Conservation (phyloP, 30 jellyfish, hydroid and myxozoan species). For the Aurelia sp. region DNA sequence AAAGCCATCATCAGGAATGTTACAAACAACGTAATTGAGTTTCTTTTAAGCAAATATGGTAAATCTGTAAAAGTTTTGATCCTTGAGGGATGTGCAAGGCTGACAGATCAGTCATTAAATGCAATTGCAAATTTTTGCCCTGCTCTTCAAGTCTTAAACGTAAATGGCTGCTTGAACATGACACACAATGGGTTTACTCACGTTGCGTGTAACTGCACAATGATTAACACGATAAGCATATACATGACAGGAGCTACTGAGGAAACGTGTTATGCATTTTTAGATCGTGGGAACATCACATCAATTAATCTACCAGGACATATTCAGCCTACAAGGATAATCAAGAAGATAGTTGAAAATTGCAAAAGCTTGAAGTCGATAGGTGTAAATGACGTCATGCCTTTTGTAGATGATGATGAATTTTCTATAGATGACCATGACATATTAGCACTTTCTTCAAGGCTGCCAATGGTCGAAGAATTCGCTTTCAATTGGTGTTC, state of each 20-base stretch:
- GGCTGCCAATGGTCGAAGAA: slow-evolving; percentile 8
- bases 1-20: not conserved
- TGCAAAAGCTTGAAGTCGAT: not conserved
- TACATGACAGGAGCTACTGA: slow-evolving; percentile 8
- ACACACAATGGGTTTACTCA: not conserved
- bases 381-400: slow-evolving; percentile 15
- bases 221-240: slow-evolving; percentile 6
- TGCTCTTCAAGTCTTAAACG: not conserved
- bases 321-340: not conserved
- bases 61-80: not conserved
- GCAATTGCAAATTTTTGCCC: slow-evolving; percentile 12
- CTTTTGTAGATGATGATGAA: slow-evolving; percentile 17
- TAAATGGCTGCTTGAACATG: slow-evolving; percentile 9
- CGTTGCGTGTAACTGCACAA: not conserved
- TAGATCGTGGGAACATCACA: not conserved
- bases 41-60: slow-evolving; percentile 5
- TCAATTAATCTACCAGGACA: not conserved
- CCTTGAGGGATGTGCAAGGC: not conserved
- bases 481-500: slow-evolving; percentile 16
- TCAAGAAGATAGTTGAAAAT: not conserved
- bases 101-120: slow-evolving; percentile 1
- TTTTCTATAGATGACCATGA: not conserved
- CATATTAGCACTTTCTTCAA: not conserved
- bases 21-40: not conserved
- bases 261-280: slow-evolving; percentile 12